Evolutionary conservation across 2,888 invertebrate species (phyloP), one percentile per base, ranked within the genome.

Genomic region (Spilarctia lutea): DNA sequence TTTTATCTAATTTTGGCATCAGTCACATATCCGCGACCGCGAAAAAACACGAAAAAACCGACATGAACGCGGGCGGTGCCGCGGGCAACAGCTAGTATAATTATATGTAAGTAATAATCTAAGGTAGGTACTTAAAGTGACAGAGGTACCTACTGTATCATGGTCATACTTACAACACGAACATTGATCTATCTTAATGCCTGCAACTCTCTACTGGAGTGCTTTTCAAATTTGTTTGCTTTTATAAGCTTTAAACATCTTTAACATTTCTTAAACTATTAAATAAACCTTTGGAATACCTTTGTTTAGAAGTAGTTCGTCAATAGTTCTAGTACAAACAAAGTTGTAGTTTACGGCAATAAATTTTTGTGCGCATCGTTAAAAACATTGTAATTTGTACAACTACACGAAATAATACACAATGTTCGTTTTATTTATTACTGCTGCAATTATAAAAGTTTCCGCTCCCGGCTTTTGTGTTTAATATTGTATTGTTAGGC

Each of bases 331-430:
- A 76, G 71, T 76, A 69, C 74, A 75, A 80, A 79, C 52, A 56
- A 56, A 56, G n/a, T 56, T 0, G 11, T 80, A 80, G 81, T 74
- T 79, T 78, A 69, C 60, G 76, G 82, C 81, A 86, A 86, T 90
- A 91, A 90, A 89, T 85, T 81, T 77, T 77, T 80, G 45, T 63
- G 84, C 81, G 85, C 84, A 82, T 88, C 90, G 87, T 91, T 89
- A 90, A 89, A 89, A 89, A 92, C 90, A 89, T 85, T 90, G 90
- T 92, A 91, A 88, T 90, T 88, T 85, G 81, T 83, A 76, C 79
- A 82, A 85, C 85, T 80, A 80, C 82, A 80, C 84, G 83, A 83
- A 89, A 85, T 82, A 79, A 76, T 83, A 86, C 84, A 88, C 89
- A 89, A 85, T 87, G 85, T 86, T 85, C 77, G 87, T 85, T 83